These are phyloP conservation scores for Rhinolophus sinicus DNA, from an alignment of 2,113 vertebrate species.

Conservation along the genomic window DNA sequence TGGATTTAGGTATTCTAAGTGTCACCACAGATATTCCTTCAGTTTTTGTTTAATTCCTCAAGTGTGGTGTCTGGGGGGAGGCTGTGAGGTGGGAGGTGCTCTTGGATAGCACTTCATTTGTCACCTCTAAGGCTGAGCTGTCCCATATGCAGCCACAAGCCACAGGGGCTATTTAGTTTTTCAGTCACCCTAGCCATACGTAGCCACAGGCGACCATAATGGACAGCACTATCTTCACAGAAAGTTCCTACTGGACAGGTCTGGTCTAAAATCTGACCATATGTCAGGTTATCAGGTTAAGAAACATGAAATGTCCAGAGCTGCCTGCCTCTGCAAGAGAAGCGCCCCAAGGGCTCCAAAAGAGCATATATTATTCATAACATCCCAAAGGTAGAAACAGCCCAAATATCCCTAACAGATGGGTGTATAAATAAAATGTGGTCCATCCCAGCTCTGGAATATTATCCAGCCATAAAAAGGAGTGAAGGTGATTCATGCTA, in stretches of 20 bases:
- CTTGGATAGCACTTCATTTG: neutral
- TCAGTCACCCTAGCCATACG: no score
- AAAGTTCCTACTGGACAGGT: accelerated
- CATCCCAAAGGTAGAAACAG: neutral
- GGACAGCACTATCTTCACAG: no score
- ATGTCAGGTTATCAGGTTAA: neutral
- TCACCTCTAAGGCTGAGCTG: neutral
- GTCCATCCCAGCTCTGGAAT: no score
- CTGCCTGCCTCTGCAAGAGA: neutral
- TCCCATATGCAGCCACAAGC: neutral
- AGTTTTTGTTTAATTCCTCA: neutral
- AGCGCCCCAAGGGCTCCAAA: neutral
- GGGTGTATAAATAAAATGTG: no score
- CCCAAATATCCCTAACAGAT: neutral
- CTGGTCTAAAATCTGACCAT: neutral
- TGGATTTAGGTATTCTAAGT: neutral
- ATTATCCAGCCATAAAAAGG: neutral
- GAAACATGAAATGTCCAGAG: neutral
- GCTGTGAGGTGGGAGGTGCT: neutral
- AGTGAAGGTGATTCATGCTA: neutral
- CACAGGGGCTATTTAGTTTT: neutral
- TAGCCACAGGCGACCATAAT: neutral
- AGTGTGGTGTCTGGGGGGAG: no score
- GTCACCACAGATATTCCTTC: neutral
- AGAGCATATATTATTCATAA: neutral